These are phyloP conservation scores for Orius laevigatus DNA, from an alignment of 1,140 invertebrate species.

Conservation along the genomic window DNA sequence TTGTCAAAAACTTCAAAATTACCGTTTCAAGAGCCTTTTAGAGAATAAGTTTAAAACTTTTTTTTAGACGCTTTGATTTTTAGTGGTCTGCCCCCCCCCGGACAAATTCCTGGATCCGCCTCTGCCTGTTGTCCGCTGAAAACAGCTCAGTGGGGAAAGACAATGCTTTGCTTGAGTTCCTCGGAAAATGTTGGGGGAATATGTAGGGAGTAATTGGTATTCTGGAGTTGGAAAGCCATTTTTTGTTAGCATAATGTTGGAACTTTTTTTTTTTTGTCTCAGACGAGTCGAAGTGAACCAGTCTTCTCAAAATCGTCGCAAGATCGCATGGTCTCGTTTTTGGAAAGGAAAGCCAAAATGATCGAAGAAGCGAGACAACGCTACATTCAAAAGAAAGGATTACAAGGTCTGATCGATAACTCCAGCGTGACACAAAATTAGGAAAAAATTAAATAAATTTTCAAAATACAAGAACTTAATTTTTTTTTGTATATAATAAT, in stretches of 20 bases:
- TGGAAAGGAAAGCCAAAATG: constrained; percentile 60
- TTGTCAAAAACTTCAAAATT: no score
- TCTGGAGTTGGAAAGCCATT: background rate
- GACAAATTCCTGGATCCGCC: no score
- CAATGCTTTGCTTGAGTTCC: background rate
- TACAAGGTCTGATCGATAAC: constrained; percentile 22
- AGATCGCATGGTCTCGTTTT: constrained; percentile 47
- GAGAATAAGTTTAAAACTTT: no score
- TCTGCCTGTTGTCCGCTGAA: constrained; percentile 11
- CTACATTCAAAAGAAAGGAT: constrained; percentile 63
- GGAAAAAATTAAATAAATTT: background rate
- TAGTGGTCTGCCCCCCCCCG: no score
- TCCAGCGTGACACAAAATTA: background rate
- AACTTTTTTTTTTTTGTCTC: constrained; percentile 17
- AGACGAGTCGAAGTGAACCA: constrained; percentile 29
- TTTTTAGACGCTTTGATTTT: no score
- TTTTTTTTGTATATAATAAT: background rate
- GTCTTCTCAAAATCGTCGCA: constrained; percentile 45
- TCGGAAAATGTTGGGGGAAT: background rate
- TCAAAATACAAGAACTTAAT: background rate
- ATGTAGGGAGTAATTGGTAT: background rate
- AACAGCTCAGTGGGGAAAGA: background rate
- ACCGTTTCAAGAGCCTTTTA: no score
- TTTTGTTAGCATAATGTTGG: background rate
- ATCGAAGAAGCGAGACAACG: constrained; percentile 55